Conservation (phyloP, 2,113 vertebrate genomes). For the Catharus fuscescens region DNA sequence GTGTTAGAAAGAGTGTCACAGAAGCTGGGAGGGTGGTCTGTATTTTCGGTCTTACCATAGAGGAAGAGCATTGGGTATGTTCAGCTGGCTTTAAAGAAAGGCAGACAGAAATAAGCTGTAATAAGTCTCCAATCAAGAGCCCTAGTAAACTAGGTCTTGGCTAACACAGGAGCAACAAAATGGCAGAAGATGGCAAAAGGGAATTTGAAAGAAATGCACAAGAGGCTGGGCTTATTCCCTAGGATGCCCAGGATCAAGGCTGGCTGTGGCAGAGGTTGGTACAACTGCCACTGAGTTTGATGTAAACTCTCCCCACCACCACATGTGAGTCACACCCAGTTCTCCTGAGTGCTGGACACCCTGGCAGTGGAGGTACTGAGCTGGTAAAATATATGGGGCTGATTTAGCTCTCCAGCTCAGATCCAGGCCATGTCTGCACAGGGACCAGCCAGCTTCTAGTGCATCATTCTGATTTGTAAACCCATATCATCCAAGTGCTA, state of each 20-base stretch:
- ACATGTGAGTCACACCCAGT: not conserved
- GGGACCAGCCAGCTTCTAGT: slow-evolving; percentile 54
- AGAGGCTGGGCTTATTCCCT: slow-evolving; percentile 46
- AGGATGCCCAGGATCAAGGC: slow-evolving; percentile 13
- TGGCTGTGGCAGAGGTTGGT: not conserved
- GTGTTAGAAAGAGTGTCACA: slow-evolving; percentile 72
- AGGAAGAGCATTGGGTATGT: slow-evolving; percentile 94
- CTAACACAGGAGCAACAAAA: slow-evolving; percentile 79
- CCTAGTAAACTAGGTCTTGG: slow-evolving; percentile 68
- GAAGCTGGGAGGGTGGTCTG: slow-evolving; percentile 77
- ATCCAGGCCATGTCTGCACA: not conserved
- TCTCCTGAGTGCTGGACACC: not conserved
- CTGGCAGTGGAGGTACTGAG: not conserved
- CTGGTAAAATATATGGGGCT: not conserved
- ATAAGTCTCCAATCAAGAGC: slow-evolving; percentile 77
- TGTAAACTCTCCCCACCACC: not conserved
- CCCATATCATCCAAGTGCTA: not conserved
- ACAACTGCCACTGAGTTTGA: not conserved
- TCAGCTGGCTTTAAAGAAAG: slow-evolving; percentile 99
- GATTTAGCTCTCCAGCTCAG: not conserved
- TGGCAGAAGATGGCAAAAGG: slow-evolving; percentile 69
- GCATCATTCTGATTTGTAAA: not conserved
- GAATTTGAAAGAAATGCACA: slow-evolving; percentile 54
- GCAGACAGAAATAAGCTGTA: slow-evolving; percentile 98
- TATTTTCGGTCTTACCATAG: slow-evolving; percentile 97